Conservation (phyloP, 2,113 vertebrate species). For the Lonchura striata region DNA sequence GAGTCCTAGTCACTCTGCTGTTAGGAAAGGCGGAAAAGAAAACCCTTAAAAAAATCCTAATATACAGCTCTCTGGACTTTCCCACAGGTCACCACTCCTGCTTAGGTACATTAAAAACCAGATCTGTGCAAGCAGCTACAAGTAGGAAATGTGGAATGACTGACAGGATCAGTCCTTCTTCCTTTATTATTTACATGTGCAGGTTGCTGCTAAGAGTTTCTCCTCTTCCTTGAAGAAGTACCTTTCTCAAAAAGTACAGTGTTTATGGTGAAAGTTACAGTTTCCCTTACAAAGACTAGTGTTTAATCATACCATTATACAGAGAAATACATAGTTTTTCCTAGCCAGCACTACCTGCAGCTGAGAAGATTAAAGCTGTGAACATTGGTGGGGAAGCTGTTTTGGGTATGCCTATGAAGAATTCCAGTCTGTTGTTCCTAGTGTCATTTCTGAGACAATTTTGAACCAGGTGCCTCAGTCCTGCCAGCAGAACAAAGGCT, state of each 20-base stretch:
- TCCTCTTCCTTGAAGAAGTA: not conserved
- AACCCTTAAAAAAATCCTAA: not conserved
- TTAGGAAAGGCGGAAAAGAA: not conserved
- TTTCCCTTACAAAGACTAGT: not conserved
- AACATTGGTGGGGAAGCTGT: not conserved
- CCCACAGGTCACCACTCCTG: not conserved
- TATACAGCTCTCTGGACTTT: not conserved
- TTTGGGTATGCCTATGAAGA: not conserved
- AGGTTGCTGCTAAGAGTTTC: not conserved
- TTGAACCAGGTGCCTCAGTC: not conserved
- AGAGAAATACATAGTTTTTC: rapidly evolving
- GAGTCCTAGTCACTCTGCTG: not conserved
- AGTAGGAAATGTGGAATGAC: not conserved
- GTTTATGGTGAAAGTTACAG: not conserved
- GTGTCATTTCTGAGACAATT: not conserved
- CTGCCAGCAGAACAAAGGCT: not conserved
- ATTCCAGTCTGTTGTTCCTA: not conserved
- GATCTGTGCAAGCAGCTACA: not conserved
- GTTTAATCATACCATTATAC: not conserved
- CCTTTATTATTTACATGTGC: not conserved
- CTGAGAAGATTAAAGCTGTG: not conserved
- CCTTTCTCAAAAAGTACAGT: not conserved
- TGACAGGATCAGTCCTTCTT: not conserved
- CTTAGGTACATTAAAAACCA: not conserved
- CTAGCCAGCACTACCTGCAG: not conserved